phyloP scores from a whole-genome alignment of 2,797 vertebrate species.

The Karalla daura region DNA sequence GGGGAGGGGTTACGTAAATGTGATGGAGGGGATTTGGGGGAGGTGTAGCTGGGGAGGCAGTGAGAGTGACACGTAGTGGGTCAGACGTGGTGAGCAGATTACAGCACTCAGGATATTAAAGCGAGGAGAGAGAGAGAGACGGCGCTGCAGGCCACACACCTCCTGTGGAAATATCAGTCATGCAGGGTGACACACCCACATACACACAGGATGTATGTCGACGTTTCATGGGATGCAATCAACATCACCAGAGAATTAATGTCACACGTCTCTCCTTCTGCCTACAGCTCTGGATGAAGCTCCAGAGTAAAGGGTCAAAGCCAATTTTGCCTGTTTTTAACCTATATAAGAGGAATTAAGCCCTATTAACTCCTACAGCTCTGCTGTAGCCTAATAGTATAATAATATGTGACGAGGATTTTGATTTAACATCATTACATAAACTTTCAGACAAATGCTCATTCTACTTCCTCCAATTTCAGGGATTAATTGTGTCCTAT shows the following conservation, averaged over 20 bases:
- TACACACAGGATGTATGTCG: slow-evolving; percentile 35
- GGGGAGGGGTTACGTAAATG: slow-evolving; percentile 60
- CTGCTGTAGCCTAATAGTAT: too few species aligned
- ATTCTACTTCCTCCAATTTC: too few species aligned
- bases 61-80: slow-evolving; percentile 59
- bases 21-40: slow-evolving; percentile 69
- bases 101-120: slow-evolving; percentile 83
- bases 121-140: slow-evolving; percentile 61
- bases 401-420: too few species aligned
- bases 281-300: background rate
- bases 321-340: too few species aligned
- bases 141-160: slow-evolving; percentile 58
- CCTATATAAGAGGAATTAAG: too few species aligned
- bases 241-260: slow-evolving; percentile 23
- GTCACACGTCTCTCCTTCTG: background rate
- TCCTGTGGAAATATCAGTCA: slow-evolving; percentile 57
- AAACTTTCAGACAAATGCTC: too few species aligned
- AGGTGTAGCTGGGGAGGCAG: slow-evolving; percentile 49
- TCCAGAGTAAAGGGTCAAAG: background rate
- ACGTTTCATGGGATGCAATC: slow-evolving; percentile 37
- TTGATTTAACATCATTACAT: too few species aligned
- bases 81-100: slow-evolving; percentile 77
- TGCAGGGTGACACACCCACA: slow-evolving; percentile 47
- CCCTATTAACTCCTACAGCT: too few species aligned
- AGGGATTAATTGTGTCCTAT: too few species aligned